Conservation (phyloP, 37 sponge, comb jelly and placozoan species). For the Beroe forskalii region DNA sequence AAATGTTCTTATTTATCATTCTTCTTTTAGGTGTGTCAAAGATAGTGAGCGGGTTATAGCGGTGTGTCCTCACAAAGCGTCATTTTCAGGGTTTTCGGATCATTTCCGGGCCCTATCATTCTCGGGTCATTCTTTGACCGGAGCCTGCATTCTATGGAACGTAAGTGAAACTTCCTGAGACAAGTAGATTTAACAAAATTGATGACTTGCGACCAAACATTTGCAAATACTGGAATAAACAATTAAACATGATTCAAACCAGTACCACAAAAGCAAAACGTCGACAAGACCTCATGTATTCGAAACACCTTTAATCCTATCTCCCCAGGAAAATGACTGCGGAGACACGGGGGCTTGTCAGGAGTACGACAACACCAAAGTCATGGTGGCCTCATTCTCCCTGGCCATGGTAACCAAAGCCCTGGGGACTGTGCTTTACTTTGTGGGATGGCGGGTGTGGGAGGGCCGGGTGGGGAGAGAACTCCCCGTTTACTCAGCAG, state of each 20-base stretch:
- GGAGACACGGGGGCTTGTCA: constrained; percentile 54
- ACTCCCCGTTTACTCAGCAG: neutral
- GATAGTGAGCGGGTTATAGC: constrained; percentile 64
- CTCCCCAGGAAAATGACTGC: constrained; percentile 35
- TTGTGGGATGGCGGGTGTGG: constrained; percentile 48
- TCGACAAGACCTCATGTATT: too few species aligned
- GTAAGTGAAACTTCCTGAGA: too few species aligned
- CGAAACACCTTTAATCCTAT: too few species aligned
- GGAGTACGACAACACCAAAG: constrained; percentile 32
- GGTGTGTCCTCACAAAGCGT: constrained; percentile 26
- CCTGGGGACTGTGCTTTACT: constrained; percentile 33
- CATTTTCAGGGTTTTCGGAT: constrained; percentile 19
- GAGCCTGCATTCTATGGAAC: constrained; percentile 62
- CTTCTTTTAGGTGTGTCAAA: constrained; percentile 41
- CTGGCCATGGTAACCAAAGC: constrained; percentile 43
- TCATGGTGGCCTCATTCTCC: neutral
- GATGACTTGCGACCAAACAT: too few species aligned
- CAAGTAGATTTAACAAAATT: too few species aligned
- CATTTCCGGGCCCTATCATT: constrained; percentile 56
- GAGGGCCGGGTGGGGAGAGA: neutral
- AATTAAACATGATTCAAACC: too few species aligned
- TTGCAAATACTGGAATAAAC: too few species aligned
- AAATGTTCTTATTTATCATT: neutral
- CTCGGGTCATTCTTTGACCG: constrained; percentile 30
- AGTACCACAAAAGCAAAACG: too few species aligned